Conservation (phyloP, 2,888 invertebrate genomes). For the Cheilosia variabilis region DNA sequence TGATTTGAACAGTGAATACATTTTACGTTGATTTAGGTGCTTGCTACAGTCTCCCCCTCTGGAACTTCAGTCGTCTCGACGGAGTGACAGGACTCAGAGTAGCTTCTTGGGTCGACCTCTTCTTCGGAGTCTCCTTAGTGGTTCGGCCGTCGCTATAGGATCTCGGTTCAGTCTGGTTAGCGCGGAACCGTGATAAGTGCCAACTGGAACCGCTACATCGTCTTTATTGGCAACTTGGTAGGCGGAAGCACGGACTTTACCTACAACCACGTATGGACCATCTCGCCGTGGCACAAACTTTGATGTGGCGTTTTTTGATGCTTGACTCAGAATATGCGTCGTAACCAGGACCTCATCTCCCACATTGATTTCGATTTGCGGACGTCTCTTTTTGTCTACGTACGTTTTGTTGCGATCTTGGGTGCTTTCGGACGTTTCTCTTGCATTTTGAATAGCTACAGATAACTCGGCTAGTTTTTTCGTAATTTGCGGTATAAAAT, state of each 20-base stretch:
- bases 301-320: slow-evolving; percentile 2
- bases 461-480: not conserved
- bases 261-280: slow-evolving; percentile 4
- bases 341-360: slow-evolving; percentile 6
- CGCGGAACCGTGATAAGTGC: not conserved
- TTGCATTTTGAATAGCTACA: not conserved
- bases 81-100: not conserved
- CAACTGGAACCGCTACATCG: not conserved
- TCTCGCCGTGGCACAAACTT: not conserved
- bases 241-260: not conserved
- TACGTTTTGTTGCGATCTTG: slow-evolving; percentile 37
- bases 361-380: not conserved
- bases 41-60: not conserved
- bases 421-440: slow-evolving; percentile 23
- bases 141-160: not conserved
- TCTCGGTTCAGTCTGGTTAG: not conserved
- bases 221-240: slow-evolving; percentile 8
- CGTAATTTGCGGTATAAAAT: too few species aligned
- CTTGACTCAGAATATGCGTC: slow-evolving; percentile 10
- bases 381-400: not conserved
- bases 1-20: too few species aligned
- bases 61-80: not conserved
- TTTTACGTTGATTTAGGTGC: not conserved
- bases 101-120: not conserved
- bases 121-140: not conserved